phyloP scores from a whole-genome alignment of 2,113 vertebrate genomes.

The Saimiri boliviensis region DNA sequence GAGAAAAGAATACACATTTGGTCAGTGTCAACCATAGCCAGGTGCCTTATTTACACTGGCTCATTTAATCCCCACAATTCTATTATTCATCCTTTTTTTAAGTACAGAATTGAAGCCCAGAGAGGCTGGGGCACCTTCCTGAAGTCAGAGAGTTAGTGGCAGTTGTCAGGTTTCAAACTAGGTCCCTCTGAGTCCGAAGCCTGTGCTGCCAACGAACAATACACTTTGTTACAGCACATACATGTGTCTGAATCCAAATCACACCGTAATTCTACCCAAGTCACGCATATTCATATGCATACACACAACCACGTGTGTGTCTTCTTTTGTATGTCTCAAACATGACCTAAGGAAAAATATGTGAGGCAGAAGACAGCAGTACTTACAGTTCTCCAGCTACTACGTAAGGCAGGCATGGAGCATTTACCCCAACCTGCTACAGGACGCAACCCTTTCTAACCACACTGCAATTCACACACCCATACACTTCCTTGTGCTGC shows the following conservation, averaged over 20 bases:
- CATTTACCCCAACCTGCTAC: neutral
- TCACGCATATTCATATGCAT: rapidly evolving
- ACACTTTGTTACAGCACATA: rapidly evolving
- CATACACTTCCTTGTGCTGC: rapidly evolving
- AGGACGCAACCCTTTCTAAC: neutral
- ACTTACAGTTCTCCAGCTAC: neutral
- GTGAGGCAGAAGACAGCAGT: neutral
- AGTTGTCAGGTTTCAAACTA: neutral
- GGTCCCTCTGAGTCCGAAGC: neutral
- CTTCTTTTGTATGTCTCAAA: neutral
- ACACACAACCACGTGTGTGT: rapidly evolving
- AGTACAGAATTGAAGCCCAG: neutral
- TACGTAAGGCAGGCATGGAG: neutral
- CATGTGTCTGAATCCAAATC: neutral
- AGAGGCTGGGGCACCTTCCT: neutral
- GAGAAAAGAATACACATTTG: neutral
- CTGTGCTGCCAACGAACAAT: neutral
- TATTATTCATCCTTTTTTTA: neutral
- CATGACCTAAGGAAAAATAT: neutral
- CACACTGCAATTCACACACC: neutral
- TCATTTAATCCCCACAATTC: neutral
- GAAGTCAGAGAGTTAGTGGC: neutral
- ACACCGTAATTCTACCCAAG: neutral
- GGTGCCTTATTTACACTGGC: neutral
- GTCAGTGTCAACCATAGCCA: neutral